Percentiles rank a stretch among this genome's conserved stretches.
phyloP scores from a whole-genome alignment of 1,140 invertebrate species.

The Caenorhabditis brenneri region DNA sequence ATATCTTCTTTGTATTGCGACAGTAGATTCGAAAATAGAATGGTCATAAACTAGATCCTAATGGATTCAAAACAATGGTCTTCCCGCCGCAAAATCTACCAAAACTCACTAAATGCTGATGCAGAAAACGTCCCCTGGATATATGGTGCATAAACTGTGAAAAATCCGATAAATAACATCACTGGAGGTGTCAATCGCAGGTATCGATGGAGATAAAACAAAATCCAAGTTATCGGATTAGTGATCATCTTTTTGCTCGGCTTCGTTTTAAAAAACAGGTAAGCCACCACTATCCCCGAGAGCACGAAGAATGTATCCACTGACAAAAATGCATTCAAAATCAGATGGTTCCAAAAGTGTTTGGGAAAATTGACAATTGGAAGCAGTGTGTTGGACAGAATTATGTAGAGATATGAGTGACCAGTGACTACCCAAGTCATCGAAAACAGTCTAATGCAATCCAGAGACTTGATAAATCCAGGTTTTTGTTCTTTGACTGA shows the following conservation, averaged over 20 bases:
- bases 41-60: no score
- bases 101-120: neutral
- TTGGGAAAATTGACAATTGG: constrained; percentile 19
- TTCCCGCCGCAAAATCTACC: no score
- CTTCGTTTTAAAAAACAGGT: constrained; percentile 45
- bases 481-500: neutral
- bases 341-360: constrained; percentile 30
- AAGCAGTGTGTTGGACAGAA: neutral
- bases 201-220: constrained; percentile 40
- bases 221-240: constrained; percentile 35
- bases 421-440: constrained; percentile 71
- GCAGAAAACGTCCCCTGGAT: constrained; percentile 5
- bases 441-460: constrained; percentile 71
- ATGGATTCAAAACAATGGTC: no score
- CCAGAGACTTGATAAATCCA: constrained; percentile 54
- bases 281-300: constrained; percentile 45
- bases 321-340: constrained; percentile 45
- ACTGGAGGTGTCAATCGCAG: constrained; percentile 43
- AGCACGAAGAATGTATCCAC: constrained; percentile 54
- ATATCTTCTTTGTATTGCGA: neutral
- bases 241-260: neutral
- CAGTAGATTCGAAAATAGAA: no score
- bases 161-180: constrained; percentile 47
- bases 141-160: constrained; percentile 8
- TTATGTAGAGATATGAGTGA: constrained; percentile 54